phyloP scores from a whole-genome alignment of 2,888 invertebrate genomes.

The Chironomus tentans region DNA sequence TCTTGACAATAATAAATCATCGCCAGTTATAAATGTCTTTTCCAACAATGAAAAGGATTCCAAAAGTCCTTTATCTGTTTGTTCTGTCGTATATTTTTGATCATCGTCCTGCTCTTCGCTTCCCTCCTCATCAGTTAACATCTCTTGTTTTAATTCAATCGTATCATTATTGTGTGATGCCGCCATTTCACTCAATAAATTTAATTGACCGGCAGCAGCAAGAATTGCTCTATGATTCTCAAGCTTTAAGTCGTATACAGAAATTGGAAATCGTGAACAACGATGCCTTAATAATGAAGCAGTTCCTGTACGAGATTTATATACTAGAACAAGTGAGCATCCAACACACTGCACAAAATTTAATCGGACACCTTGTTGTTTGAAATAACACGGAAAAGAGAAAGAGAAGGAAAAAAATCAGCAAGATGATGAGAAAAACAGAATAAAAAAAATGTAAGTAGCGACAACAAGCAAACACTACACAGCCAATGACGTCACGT shows the following conservation, averaged over 20 bases:
- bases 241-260: conserved; percentile 11
- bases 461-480: conserved; percentile 12
- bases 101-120: conserved; percentile 3
- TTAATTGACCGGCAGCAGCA: neutral
- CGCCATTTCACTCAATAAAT: conserved; percentile 14
- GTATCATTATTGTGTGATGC: conserved; percentile 2
- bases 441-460: neutral
- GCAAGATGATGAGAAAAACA: neutral
- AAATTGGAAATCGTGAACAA: conserved; percentile 22
- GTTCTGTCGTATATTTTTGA: conserved; percentile 1
- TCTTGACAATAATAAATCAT: conserved; percentile 12
- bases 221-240: neutral
- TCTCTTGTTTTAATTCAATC: conserved; percentile 21
- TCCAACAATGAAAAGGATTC: conserved; percentile 16
- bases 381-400: neutral
- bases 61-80: conserved; percentile 15
- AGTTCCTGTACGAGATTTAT: conserved; percentile 29
- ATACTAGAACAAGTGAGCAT: conserved; percentile 29
- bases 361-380: conserved; percentile 27
- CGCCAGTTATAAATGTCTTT: conserved; percentile 14
- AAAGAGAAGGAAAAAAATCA: neutral
- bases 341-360: conserved; percentile 28
- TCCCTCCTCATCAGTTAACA: conserved; percentile 17
- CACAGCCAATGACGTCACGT: conserved; percentile 23
- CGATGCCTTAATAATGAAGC: conserved; percentile 29